Conservation (phyloP, 2,797 vertebrate genomes). For the Diplodus sargus region DNA sequence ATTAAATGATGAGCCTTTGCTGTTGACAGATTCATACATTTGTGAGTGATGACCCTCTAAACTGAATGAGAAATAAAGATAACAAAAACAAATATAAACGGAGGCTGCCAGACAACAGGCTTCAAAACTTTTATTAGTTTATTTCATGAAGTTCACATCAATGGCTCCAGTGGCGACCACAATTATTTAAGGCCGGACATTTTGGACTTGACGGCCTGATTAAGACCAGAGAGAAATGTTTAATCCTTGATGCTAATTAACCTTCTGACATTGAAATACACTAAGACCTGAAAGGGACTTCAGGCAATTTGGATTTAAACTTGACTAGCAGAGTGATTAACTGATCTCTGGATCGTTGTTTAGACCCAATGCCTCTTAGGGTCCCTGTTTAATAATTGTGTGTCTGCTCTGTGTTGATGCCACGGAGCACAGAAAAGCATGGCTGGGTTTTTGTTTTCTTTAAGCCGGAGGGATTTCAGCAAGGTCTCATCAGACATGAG, state of each 20-base stretch:
- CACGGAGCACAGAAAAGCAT: slow-evolving; percentile 29
- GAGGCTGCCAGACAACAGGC: not conserved
- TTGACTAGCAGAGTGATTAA: slow-evolving; percentile 34
- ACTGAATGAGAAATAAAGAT: not conserved
- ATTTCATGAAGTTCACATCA: not conserved
- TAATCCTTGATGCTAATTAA: slow-evolving; percentile 65
- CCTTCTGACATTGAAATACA: slow-evolving; percentile 47
- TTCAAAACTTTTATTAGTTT: slow-evolving; percentile 9
- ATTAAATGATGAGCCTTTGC: slow-evolving; percentile 9
- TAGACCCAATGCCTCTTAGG: slow-evolving; percentile 41
- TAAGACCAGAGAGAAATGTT: slow-evolving; percentile 30
- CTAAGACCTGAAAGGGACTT: slow-evolving; percentile 19
- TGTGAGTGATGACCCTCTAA: slow-evolving; percentile 4
- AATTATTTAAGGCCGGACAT: slow-evolving; percentile 15
- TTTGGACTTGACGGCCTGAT: slow-evolving; percentile 36
- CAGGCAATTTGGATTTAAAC: slow-evolving; percentile 54
- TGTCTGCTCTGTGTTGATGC: slow-evolving; percentile 32
- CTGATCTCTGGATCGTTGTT: slow-evolving; percentile 49
- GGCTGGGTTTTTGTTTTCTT: slow-evolving; percentile 44
- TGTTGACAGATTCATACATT: slow-evolving; percentile 21
- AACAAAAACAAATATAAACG: slow-evolving; percentile 18
- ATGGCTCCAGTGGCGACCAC: not conserved
- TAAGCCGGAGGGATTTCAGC: slow-evolving; percentile 26
- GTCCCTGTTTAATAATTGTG: slow-evolving; percentile 20
- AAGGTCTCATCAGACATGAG: slow-evolving; percentile 28